Conservation (phyloP, 2,888 invertebrate species). For the Dynastes grantii region DNA sequence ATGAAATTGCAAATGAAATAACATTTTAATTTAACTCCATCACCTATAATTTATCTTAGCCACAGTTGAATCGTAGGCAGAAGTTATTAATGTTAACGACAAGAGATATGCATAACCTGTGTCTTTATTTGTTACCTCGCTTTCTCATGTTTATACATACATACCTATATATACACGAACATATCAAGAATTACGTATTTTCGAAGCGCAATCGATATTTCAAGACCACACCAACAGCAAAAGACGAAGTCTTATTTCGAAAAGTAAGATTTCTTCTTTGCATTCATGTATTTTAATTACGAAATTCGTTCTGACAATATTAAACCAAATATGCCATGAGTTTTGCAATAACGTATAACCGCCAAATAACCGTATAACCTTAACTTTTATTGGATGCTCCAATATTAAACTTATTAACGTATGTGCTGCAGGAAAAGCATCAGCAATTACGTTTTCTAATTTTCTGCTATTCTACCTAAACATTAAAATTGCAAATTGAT, state of each 20-base stretch:
- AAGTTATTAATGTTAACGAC: conserved; percentile 45
- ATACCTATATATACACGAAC: background rate
- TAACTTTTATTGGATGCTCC: background rate
- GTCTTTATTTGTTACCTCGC: conserved; percentile 34
- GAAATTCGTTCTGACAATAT: conserved; percentile 4
- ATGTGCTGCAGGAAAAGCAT: background rate
- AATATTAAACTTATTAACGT: conserved; percentile 3
- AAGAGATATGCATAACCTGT: conserved; percentile 16
- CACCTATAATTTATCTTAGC: conserved; percentile 57
- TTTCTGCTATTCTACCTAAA: conserved; percentile 5
- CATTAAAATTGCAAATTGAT: conserved; percentile 27
- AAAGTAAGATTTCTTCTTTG: too few relatives aligned
- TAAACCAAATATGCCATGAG: background rate
- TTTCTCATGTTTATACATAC: conserved; percentile 6
- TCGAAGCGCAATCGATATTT: too few relatives aligned
- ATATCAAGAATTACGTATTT: background rate
- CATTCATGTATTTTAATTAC: background rate
- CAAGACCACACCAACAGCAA: too few relatives aligned
- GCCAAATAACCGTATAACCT: too few relatives aligned
- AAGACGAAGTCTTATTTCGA: too few relatives aligned
- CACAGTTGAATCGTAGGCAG: conserved; percentile 15
- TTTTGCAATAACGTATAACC: too few relatives aligned
- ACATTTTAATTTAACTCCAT: conserved; percentile 61
- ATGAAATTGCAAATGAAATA: conserved; percentile 61
- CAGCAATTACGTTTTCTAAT: background rate